These are phyloP conservation scores for Tetragonisca angustula DNA, from an alignment of 2,888 invertebrate genomes.

Conservation along the genomic window DNA sequence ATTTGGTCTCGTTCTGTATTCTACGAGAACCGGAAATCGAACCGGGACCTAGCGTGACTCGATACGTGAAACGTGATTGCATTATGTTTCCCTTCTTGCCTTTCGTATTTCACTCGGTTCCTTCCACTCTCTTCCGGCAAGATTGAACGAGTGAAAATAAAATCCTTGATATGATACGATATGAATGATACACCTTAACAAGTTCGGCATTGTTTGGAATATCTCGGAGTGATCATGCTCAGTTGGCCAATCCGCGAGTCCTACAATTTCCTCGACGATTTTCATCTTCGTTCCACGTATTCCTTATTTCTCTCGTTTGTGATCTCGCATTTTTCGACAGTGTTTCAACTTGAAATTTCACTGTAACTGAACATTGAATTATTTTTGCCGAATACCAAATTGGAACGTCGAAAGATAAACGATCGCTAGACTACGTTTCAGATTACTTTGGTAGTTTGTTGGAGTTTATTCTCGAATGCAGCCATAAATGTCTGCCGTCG, in stretches of 20 bases:
- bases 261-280: conserved; percentile 4
- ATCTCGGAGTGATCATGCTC: neutral
- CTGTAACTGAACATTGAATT: neutral
- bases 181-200: neutral
- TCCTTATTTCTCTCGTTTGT: neutral
- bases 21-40: conserved; percentile 11
- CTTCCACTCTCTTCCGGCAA: conserved; percentile 2
- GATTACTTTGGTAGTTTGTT: neutral
- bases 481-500: neutral
- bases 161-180: neutral
- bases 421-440: neutral
- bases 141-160: neutral
- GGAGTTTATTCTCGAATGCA: neutral
- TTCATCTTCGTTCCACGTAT: neutral
- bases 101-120: conserved; percentile 7
- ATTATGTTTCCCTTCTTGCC: conserved; percentile 1
- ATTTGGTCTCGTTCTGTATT: conserved; percentile 6
- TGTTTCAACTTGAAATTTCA: neutral
- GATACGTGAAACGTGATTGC: conserved; percentile 23
- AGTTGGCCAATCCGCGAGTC: neutral
- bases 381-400: neutral
- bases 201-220: neutral
- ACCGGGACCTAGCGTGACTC: neutral
- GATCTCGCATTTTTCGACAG: neutral
- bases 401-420: neutral